Base-by-base conservation (phyloP, 2,797 vertebrate genomes). In the Pseudocheirus occidentalis region DNA sequence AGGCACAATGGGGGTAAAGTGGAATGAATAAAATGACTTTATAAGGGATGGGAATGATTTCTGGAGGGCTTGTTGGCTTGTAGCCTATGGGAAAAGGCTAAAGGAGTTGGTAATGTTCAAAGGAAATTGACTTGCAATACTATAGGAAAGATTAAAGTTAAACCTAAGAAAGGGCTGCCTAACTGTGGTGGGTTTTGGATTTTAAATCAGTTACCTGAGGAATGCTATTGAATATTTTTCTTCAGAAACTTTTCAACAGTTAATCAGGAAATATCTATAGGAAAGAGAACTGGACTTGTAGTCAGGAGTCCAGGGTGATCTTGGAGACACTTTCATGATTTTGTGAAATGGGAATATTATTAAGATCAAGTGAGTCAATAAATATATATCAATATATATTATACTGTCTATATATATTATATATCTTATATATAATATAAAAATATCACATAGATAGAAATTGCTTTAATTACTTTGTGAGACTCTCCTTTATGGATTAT, bases 101-200 rank as follows among this genome's bases (percentile, higher is more conserved):
- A 53, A 14, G 56, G 91, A 55, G 31, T 21, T 55, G 96, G 53
- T 3, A 40, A 24, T 52, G 18, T 40, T 58, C 21, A 57, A 55
- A 96, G 11, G 27, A 12, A 87, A 91, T 54, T 81, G 50, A 56
- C 21, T 95, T 81, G 52, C 24, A 46, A 50, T 7, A 40, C 40
- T 92, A 92, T 66, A 94, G 92, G 57, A 66, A 73, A 89, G 50
- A 31, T 40, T 56, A 89, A 66, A 34, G 55, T 28, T 89, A 91
- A 81, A 92, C 9, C 12, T 10, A 50, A 87, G 29, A 66, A 52
- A 66, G 90, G 62, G 21, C 18, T 31, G 56, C 87, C 2, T 81
- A 81, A 81, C 21, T 27, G 21, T 27, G 10, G 50, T 87, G 40
- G 40, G 94, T 90, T 31, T 59, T 40, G 40, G 54, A 28, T 46